Conservation (phyloP, 2,888 invertebrate genomes). For the Hypomecis punctinalis region DNA sequence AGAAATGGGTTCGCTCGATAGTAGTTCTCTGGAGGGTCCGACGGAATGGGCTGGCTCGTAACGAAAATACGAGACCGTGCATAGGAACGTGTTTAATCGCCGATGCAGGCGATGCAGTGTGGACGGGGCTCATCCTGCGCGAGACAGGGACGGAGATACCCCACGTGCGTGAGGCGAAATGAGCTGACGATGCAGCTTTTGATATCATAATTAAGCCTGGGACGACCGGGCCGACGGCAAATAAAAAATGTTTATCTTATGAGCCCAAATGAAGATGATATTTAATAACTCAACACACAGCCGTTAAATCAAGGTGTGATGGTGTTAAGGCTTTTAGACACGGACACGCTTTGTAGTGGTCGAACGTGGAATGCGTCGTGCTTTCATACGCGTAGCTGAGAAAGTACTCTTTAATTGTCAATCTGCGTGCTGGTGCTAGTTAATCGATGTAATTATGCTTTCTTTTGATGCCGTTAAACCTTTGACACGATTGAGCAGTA, state of each 20-base stretch:
- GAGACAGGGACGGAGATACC: slow-evolving; percentile 61
- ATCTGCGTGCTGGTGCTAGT: slow-evolving; percentile 39
- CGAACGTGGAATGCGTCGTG: slow-evolving; percentile 47
- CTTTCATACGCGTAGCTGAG: slow-evolving; percentile 50
- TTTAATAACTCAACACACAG: slow-evolving; percentile 70
- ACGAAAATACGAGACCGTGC: slow-evolving; percentile 79
- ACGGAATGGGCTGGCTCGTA: slow-evolving; percentile 47
- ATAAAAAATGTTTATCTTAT: slow-evolving; percentile 78
- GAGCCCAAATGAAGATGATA: slow-evolving; percentile 70
- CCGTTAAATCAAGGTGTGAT: slow-evolving; percentile 65
- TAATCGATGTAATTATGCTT: slow-evolving; percentile 43
- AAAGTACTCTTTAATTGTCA: slow-evolving; percentile 48
- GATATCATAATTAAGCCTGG: slow-evolving; percentile 80
- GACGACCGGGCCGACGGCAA: slow-evolving; percentile 58
- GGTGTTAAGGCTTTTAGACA: slow-evolving; percentile 53
- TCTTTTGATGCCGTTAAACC: slow-evolving; percentile 40
- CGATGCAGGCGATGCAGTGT: slow-evolving; percentile 67
- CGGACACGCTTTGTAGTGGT: slow-evolving; percentile 51
- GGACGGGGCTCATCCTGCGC: slow-evolving; percentile 63
- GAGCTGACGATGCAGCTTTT: slow-evolving; percentile 73
- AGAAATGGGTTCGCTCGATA: slow-evolving; percentile 63
- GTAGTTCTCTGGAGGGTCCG: slow-evolving; percentile 45
- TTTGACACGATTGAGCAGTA: slow-evolving; percentile 35
- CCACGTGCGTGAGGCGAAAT: slow-evolving; percentile 57
- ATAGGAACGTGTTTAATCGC: slow-evolving; percentile 84